A percentile compares a stretch with the other conserved stretches of the same genome.
Evolutionary conservation across 2,113 vertebrate genomes (phyloP).

Genomic region (Anas platyrhynchos): DNA sequence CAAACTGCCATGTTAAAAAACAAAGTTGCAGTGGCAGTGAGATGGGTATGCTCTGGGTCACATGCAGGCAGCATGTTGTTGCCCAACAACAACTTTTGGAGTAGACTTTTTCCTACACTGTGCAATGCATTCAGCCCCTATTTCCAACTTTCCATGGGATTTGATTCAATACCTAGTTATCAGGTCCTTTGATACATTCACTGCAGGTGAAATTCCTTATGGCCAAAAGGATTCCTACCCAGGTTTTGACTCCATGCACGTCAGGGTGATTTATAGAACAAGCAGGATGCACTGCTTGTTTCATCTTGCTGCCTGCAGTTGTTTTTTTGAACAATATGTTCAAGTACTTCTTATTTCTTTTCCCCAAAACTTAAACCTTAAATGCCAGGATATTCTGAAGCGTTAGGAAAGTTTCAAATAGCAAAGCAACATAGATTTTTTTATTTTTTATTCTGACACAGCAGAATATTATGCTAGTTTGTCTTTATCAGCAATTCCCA

Average conservation of each 20-base stretch:
- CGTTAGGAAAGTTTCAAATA: not conserved
- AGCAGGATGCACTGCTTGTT: not conserved
- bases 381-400: not conserved
- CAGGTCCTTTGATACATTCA: not conserved
- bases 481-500: not conserved
- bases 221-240: not conserved
- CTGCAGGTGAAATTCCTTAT: not conserved
- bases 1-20: not conserved
- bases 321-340: not conserved
- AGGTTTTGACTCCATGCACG: not conserved
- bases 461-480: not conserved
- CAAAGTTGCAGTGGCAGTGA: not conserved
- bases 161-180: not conserved
- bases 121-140: not conserved
- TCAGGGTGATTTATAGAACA: not conserved
- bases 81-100: not conserved
- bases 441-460: not conserved
- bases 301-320: not conserved
- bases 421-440: not conserved
- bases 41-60: not conserved
- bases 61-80: rapidly evolving
- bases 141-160: not conserved
- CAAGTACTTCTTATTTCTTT: not conserved
- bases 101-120: not conserved
- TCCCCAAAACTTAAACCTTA: not conserved